Conservation (phyloP, 2,797 vertebrate genomes). For the Loriculus beryllinus region DNA sequence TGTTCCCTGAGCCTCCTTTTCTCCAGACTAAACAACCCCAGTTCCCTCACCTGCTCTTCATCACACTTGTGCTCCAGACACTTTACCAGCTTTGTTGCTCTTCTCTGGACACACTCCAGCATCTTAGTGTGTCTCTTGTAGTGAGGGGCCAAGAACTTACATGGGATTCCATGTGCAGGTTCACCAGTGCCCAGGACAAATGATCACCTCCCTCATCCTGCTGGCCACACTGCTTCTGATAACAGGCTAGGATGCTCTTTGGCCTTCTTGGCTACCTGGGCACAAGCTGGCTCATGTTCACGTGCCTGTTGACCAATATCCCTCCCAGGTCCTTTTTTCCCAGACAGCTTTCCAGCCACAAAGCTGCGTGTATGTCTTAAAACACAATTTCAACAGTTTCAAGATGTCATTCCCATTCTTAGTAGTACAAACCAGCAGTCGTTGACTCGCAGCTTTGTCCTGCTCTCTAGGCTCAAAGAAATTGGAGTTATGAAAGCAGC, state of each 20-base stretch:
- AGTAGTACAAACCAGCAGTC: not conserved
- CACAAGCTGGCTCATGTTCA: not conserved
- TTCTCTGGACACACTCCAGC: not conserved
- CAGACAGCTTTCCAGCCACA: not conserved
- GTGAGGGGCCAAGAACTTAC: not conserved
- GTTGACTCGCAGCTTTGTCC: not conserved
- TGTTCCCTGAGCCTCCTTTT: not conserved
- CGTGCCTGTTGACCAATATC: not conserved
- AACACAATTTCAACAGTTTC: not conserved
- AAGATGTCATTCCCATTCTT: not conserved
- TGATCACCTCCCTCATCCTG: not conserved
- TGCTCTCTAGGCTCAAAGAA: not conserved
- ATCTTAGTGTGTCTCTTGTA: not conserved
- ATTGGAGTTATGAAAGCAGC: not conserved
- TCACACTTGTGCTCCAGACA: not conserved
- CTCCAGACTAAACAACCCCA: not conserved
- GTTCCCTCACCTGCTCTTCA: fast-evolving
- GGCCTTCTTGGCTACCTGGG: not conserved
- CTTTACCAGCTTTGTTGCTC: fast-evolving
- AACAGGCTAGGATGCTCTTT: not conserved
- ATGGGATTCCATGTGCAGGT: not conserved
- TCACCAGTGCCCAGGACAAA: not conserved
- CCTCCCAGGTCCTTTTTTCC: not conserved
- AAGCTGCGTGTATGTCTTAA: not conserved
- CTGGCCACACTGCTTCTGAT: not conserved